phyloP scores from a whole-genome alignment of 1,140 invertebrate species.

The Trichomalopsis sarcophagae region DNA sequence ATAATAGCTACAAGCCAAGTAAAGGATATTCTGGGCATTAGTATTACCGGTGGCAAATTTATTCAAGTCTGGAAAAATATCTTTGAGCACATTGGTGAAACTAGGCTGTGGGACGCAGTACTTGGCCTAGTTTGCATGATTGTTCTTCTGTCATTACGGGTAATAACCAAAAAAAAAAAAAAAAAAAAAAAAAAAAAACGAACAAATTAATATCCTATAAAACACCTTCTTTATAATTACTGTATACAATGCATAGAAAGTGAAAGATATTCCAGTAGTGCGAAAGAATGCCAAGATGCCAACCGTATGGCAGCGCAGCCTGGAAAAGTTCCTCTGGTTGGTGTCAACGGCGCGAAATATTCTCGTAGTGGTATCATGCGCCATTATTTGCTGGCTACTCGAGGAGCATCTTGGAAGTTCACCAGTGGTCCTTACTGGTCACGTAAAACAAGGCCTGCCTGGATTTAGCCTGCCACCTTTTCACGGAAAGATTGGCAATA shows the following conservation, averaged over 20 bases:
- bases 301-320: conserved; percentile 67
- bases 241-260: conserved; percentile 77
- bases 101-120: conserved; percentile 80
- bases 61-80: conserved; percentile 79
- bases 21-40: conserved; percentile 86
- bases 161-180: conserved; percentile 61
- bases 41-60: conserved; percentile 80
- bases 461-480: conserved; percentile 80
- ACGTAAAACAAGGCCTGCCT: conserved; percentile 83
- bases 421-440: conserved; percentile 83
- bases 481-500: conserved; percentile 78
- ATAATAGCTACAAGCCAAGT: conserved; percentile 91
- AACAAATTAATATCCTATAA: too few species aligned
- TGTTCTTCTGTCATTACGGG: conserved; percentile 81
- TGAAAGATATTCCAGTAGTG: conserved; percentile 80
- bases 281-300: conserved; percentile 71
- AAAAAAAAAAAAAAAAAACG: too few species aligned
- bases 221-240: too few species aligned
- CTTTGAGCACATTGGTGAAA: conserved; percentile 81
- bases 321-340: conserved; percentile 81
- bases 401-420: conserved; percentile 76
- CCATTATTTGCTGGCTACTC: conserved; percentile 79
- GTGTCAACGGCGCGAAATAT: conserved; percentile 87
- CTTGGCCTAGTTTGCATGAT: conserved; percentile 82
- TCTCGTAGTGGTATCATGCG: conserved; percentile 83